These are phyloP conservation scores for Phaonia tiefii DNA, from an alignment of 2,888 invertebrate species.

Conservation along the genomic window DNA sequence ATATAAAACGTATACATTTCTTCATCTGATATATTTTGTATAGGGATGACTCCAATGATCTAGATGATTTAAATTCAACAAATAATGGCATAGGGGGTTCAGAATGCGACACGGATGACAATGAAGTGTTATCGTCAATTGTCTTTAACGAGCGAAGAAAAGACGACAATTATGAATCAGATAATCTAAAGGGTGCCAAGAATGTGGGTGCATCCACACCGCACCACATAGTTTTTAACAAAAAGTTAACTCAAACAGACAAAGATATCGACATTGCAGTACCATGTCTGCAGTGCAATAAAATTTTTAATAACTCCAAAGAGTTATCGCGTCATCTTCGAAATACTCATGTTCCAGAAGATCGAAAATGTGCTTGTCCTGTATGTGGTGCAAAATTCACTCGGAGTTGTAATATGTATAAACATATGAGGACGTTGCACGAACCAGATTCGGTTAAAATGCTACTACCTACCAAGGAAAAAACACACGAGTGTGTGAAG, in stretches of 20 bases:
- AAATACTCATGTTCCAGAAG: slow-evolving; percentile 77
- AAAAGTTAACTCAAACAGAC: background rate
- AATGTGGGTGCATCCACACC: background rate
- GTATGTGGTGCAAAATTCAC: slow-evolving; percentile 83
- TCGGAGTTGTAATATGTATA: slow-evolving; percentile 83
- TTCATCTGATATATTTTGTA: too few species aligned
- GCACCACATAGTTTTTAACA: too few species aligned
- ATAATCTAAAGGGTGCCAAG: background rate
- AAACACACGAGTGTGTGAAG: slow-evolving; percentile 72
- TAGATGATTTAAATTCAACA: background rate
- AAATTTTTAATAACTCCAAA: slow-evolving; percentile 48
- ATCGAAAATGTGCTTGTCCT: slow-evolving; percentile 82
- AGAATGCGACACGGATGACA: too few species aligned
- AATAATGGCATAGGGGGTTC: too few species aligned
- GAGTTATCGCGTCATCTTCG: slow-evolving; percentile 32
- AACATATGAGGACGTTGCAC: slow-evolving; percentile 79
- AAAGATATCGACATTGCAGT: slow-evolving; percentile 35
- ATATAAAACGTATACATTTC: too few species aligned
- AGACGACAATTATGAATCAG: too few species aligned
- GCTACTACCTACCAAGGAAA: slow-evolving; percentile 74
- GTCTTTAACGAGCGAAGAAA: too few species aligned
- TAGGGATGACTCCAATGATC: too few species aligned
- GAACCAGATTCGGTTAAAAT: slow-evolving; percentile 38
- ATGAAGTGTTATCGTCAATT: too few species aligned
- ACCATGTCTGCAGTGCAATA: slow-evolving; percentile 38